Percentiles rank a stretch among this genome's conserved stretches.
Evolutionary conservation across 2,888 invertebrate species (phyloP).

Genomic region (Phaonia tiefii): DNA sequence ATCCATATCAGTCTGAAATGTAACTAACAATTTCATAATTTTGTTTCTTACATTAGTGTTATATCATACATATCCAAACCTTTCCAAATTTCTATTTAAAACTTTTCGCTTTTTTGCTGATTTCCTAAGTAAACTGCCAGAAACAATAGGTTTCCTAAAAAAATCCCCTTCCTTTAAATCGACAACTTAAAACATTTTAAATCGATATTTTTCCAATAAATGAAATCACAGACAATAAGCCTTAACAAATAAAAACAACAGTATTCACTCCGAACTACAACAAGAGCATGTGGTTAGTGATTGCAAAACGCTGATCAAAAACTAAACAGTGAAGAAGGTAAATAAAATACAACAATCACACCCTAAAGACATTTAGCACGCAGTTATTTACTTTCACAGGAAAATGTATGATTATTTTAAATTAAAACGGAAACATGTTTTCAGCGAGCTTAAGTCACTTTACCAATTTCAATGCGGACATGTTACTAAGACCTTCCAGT

Average conservation of each 20-base stretch:
- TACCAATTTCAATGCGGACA: constrained; percentile 21
- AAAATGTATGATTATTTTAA: constrained; percentile 80
- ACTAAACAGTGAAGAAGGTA: neutral
- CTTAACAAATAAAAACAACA: constrained; percentile 7
- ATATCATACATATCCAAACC: too few species aligned
- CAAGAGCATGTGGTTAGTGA: neutral
- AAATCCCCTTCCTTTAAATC: neutral
- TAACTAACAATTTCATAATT: too few species aligned
- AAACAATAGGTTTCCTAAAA: neutral
- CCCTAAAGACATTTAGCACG: constrained; percentile 77
- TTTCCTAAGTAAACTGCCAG: neutral
- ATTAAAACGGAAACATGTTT: constrained; percentile 80
- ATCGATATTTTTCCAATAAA: constrained; percentile 46
- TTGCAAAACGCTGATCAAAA: too few species aligned
- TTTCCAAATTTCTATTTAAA: too few species aligned
- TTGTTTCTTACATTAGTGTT: too few species aligned
- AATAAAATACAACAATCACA: constrained; percentile 74
- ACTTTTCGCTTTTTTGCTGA: neutral
- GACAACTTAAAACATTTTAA: constrained; percentile 37
- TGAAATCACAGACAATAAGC: constrained; percentile 36
- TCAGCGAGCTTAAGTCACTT: constrained; percentile 69
- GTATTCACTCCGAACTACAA: constrained; percentile 66
- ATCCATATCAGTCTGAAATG: too few species aligned
- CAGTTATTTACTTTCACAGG: constrained; percentile 55
- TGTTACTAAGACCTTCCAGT: too few species aligned